Base-by-base conservation (phyloP, 2,888 invertebrate species). In the Trisateles emortualis region DNA sequence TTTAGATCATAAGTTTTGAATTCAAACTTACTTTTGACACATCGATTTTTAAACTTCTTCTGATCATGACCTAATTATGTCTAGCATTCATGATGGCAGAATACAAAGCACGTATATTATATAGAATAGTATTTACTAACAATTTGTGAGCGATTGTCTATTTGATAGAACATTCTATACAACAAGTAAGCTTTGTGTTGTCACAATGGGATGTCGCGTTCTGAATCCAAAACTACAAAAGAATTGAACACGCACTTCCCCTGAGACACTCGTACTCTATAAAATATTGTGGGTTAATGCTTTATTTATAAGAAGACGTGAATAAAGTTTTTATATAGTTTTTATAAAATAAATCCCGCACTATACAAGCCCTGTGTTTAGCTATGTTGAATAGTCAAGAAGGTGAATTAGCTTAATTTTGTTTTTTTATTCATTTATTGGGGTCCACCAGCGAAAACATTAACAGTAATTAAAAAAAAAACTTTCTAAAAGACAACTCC, bases 101-200 rank as follows among this genome's bases (percentile, higher is more conserved):
- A 19, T 9, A 1, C 42, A 36, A 29, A 13, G 24, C 4, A 16
- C 14, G 14, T 44, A 30, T 44, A 32, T 40, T n/a, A 32, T 32
- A 33, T 33, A 16, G 8, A 26, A 26, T 3, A 45, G 17, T 39
- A 52, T 41, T 44, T 44, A 17, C 29, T 39, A 43, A 52, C 24
- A 32, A 51, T 45, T n/a, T 35, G 35, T 33, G 33, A 41, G 35
- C 41, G 36, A 52, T 57, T 49, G 52, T 60, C 38, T 49, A 45
- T 42, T 67, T 56, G 52, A 11, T n/a, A 42, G 53, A 60, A 67
- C 29, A 30, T 50, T 38, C 17, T 52, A 53, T 24, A n/a, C 53
- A 67, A 64, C 68, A 67, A 55, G 56, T 68, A 32, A 52, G 40
- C 59, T 70, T 63, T 70, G 58, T 49, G 39, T 44, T 53, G 35